A percentile compares a stretch with the other conserved stretches of the same genome.
phyloP scores from a whole-genome alignment of 1,140 invertebrate species.

The Drosophila dunni region DNA sequence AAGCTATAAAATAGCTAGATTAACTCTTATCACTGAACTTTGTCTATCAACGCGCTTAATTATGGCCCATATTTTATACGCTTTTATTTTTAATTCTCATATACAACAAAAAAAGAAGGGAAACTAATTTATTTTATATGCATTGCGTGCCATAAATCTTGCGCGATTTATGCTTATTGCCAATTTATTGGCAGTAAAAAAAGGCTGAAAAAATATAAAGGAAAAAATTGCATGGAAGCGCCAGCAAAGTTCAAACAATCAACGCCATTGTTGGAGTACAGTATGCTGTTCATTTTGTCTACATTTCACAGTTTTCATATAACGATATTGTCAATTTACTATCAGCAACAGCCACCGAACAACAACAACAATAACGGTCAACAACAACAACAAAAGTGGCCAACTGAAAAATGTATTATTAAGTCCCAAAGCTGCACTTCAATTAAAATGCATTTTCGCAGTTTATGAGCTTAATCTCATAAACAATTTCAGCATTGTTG shows the following conservation, averaged over 20 bases:
- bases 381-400: conserved; percentile 25
- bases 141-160: conserved; percentile 57
- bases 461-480: conserved; percentile 83
- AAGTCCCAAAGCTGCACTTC: conserved; percentile 83
- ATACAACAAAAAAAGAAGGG: conserved; percentile 11
- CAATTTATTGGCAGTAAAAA: conserved; percentile 66
- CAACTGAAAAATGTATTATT: conserved; percentile 57
- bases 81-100: conserved; percentile 21
- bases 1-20: conserved; percentile 28
- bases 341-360: conserved; percentile 55
- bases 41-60: conserved; percentile 59
- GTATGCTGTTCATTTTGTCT: conserved; percentile 58
- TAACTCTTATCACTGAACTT: conserved; percentile 28
- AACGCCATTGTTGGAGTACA: conserved; percentile 64
- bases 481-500: conserved; percentile 81
- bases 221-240: conserved; percentile 56
- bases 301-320: conserved; percentile 53
- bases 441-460: conserved; percentile 84
- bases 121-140: conserved; percentile 67
- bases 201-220: conserved; percentile 1
- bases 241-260: conserved; percentile 78
- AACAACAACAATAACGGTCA: conserved; percentile 22
- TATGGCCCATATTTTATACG: conserved; percentile 48
- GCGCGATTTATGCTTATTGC: conserved; percentile 73
- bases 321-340: conserved; percentile 74